Percentiles rank a stretch among this genome's conserved stretches.
Conservation (phyloP, 2,888 invertebrate species). For the Hyposoter didymator region DNA sequence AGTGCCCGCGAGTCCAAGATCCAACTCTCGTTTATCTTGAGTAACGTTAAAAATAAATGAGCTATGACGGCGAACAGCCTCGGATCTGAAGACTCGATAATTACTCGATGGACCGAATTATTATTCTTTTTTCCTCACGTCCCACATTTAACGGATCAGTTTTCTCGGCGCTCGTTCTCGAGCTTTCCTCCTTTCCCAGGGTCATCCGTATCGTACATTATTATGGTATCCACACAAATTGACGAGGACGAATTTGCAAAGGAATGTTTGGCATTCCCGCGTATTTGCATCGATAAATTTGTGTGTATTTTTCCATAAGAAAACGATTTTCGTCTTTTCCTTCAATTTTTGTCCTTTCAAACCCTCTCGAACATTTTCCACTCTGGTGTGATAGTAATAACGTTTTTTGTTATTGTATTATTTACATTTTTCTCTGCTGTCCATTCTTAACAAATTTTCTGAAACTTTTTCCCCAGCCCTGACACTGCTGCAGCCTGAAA, state of each 20-base stretch:
- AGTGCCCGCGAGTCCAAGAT: slow-evolving; percentile 38
- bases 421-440: background rate
- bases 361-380: background rate
- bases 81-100: slow-evolving; percentile 42
- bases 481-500: background rate
- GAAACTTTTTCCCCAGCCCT: background rate
- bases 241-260: slow-evolving; percentile 15
- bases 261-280: slow-evolving; percentile 13
- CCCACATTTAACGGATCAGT: background rate
- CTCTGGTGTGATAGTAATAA: background rate
- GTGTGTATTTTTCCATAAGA: slow-evolving; percentile 8
- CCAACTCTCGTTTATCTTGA: slow-evolving; percentile 72
- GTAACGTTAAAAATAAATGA: slow-evolving; percentile 81
- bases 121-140: background rate
- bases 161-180: slow-evolving; percentile 8
- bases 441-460: background rate
- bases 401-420: background rate
- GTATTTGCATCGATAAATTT: slow-evolving; percentile 53
- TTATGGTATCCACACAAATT: slow-evolving; percentile 48
- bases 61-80: slow-evolving; percentile 71
- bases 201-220: slow-evolving; percentile 8
- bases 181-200: slow-evolving; percentile 9
- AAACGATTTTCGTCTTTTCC: slow-evolving; percentile 44
- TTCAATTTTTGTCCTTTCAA: background rate
- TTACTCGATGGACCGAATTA: slow-evolving; percentile 30